Conservation (phyloP, 1,140 invertebrate genomes). For the Spodoptera frugiperda region DNA sequence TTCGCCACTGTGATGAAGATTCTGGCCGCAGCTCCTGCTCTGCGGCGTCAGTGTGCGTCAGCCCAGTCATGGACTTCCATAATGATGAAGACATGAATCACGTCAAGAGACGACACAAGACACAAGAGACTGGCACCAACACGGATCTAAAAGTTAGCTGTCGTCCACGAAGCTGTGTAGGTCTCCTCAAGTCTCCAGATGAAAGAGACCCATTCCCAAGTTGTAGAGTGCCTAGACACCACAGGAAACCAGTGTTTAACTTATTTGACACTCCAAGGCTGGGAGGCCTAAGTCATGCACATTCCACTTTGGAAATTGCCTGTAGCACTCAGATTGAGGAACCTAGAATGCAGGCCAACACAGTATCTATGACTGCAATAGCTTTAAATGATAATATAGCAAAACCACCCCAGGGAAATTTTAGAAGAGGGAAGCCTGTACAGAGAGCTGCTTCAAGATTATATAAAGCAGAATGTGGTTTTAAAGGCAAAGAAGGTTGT, state of each 20-base stretch:
- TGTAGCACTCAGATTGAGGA: slow-evolving; percentile 82
- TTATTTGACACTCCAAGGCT: slow-evolving; percentile 74
- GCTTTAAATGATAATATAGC: slow-evolving; percentile 58
- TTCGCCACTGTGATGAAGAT: slow-evolving; percentile 78
- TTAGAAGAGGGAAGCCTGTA: slow-evolving; percentile 88
- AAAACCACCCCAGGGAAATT: slow-evolving; percentile 65
- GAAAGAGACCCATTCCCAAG: slow-evolving; percentile 81
- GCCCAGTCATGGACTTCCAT: slow-evolving; percentile 67
- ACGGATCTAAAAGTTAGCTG: slow-evolving; percentile 81
- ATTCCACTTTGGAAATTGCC: slow-evolving; percentile 81
- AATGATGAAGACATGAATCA: slow-evolving; percentile 47
- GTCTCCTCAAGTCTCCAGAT: slow-evolving; percentile 79
- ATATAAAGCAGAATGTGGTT: slow-evolving; percentile 87
- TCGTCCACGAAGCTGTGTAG: slow-evolving; percentile 75
- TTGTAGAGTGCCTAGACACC: slow-evolving; percentile 64
- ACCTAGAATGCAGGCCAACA: slow-evolving; percentile 62
- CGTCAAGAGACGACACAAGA: slow-evolving; percentile 60
- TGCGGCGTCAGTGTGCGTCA: slow-evolving; percentile 73
- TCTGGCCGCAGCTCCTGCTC: slow-evolving; percentile 84
- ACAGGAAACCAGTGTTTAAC: slow-evolving; percentile 71
- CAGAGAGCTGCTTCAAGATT: slow-evolving; percentile 90
- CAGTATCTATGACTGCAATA: slow-evolving; percentile 69
- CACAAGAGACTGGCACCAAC: slow-evolving; percentile 80
- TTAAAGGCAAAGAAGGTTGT: slow-evolving; percentile 82
- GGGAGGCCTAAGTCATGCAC: slow-evolving; percentile 83